These are phyloP conservation scores for Saccostrea glomerata DNA, from an alignment of 1,140 invertebrate genomes.

Conservation along the genomic window DNA sequence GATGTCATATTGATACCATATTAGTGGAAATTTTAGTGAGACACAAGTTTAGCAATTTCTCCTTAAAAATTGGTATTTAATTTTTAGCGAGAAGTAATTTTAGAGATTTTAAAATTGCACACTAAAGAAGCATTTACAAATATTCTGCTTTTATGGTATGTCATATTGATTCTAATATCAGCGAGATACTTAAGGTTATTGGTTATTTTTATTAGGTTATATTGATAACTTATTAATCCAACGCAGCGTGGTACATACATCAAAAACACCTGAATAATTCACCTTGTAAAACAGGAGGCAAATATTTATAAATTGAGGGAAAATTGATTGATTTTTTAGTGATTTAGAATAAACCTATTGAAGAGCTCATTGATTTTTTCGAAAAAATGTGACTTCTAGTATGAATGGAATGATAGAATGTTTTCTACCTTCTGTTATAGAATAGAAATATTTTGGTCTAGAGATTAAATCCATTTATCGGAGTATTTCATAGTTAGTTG, in stretches of 20 bases:
- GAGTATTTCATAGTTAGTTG: neutral
- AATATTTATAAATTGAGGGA: neutral
- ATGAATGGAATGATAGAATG: neutral
- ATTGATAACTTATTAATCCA: neutral
- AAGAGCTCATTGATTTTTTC: neutral
- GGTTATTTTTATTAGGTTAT: neutral
- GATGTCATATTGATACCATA: neutral
- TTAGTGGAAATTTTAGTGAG: too few relatives aligned
- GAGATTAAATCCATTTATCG: neutral
- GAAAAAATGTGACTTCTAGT: neutral
- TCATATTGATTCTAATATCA: too few relatives aligned
- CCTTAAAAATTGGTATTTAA: too few relatives aligned
- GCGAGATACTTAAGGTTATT: too few relatives aligned
- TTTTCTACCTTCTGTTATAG: neutral
- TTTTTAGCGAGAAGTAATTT: too few relatives aligned
- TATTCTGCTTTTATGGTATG: too few relatives aligned
- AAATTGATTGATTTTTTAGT: slow-evolving; percentile 5
- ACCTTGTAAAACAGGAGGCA: neutral
- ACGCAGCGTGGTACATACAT: neutral
- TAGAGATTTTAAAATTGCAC: too few relatives aligned
- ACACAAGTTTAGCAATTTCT: too few relatives aligned
- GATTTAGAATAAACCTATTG: neutral
- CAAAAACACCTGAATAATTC: neutral
- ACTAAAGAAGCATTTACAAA: too few relatives aligned
- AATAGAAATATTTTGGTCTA: neutral